A percentile compares a stretch with the other conserved stretches of the same genome.
Conservation (phyloP, 2,888 invertebrate genomes). For the Timema podura region DNA sequence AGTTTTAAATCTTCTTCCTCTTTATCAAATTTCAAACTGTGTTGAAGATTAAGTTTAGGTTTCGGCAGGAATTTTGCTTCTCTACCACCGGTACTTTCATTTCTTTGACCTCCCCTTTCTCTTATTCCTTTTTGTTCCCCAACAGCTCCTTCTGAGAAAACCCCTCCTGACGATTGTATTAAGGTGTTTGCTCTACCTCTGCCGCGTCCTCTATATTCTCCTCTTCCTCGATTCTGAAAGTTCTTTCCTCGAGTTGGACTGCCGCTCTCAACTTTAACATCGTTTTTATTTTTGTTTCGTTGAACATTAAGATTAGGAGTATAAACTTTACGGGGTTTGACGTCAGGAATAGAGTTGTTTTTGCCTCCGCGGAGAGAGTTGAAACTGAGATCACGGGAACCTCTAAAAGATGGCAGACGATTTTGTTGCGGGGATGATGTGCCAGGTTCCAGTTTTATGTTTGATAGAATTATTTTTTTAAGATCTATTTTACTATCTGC, state of each 20-base stretch:
- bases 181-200: slow-evolving; percentile 31
- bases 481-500: slow-evolving; percentile 13
- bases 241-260: background rate
- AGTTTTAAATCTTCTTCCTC: slow-evolving; percentile 42
- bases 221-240: slow-evolving; percentile 26
- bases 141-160: slow-evolving; percentile 43
- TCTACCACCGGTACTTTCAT: slow-evolving; percentile 24
- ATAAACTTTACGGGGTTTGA: slow-evolving; percentile 42
- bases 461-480: slow-evolving; percentile 22
- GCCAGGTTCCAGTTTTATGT: slow-evolving; percentile 41
- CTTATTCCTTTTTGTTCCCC: slow-evolving; percentile 24
- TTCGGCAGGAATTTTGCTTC: slow-evolving; percentile 22
- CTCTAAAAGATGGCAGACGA: slow-evolving; percentile 41
- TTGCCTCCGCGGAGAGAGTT: slow-evolving; percentile 34
- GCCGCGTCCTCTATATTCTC: slow-evolving; percentile 33
- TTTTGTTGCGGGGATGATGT: slow-evolving; percentile 34
- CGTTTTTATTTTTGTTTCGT: slow-evolving; percentile 42
- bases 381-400: slow-evolving; percentile 43
- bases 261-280: slow-evolving; percentile 30
- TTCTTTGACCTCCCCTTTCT: slow-evolving; percentile 29
- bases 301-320: slow-evolving; percentile 44
- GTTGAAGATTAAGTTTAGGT: slow-evolving; percentile 25
- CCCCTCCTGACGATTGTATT: slow-evolving; percentile 21
- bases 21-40: slow-evolving; percentile 39
- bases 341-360: slow-evolving; percentile 37